Base-by-base conservation (phyloP, 2,888 invertebrate genomes). In the Aromia moschata region DNA sequence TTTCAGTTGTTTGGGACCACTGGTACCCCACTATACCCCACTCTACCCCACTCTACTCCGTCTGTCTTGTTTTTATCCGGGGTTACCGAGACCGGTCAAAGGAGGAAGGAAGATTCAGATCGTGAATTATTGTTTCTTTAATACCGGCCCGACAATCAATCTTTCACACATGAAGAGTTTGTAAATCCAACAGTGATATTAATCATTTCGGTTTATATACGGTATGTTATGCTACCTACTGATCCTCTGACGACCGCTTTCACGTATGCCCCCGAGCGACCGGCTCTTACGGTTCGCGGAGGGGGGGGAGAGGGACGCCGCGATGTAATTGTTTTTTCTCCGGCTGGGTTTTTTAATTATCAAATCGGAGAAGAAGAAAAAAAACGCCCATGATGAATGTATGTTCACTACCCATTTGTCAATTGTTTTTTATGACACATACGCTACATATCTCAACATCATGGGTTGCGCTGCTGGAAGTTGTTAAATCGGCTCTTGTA, bases 101-200 rank as follows among this genome's bases (percentile, higher is more conserved):
- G 44, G 51, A 51, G 51, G 30, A 37, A 12, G 10, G 40, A 25
- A 38, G 38, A 49, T 38, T 40, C 41, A 53, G 51, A 56, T 56
- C 64, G 70, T 71, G 71, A 71, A 65, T 68, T 72, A 72, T 71
- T 67, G 72, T 71, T 70, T 68, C 67, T 67, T 69, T 64, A 63
- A 65, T 69, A 70, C 63, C 64, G 62, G 68, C 68, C 60, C 63
- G 69, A 70, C 70, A 70, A 75, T 75, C 72, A 74, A 75, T 75
- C 74, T 73, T 73, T 72, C 67, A 75, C 74, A 73, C 73, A 71
- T 71, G 74, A 70, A 65, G 71, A 72, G 70, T 70, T 70, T 71
- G 70, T 71, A 70, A 68, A 68, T 71, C 70, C 70, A 68, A 64
- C 62, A 62, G 66, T 64, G 67, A 69, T 73, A 74, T 74, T 71